These are phyloP conservation scores for Erebia epiphron DNA, from an alignment of 2,888 invertebrate genomes.

Conservation along the genomic window DNA sequence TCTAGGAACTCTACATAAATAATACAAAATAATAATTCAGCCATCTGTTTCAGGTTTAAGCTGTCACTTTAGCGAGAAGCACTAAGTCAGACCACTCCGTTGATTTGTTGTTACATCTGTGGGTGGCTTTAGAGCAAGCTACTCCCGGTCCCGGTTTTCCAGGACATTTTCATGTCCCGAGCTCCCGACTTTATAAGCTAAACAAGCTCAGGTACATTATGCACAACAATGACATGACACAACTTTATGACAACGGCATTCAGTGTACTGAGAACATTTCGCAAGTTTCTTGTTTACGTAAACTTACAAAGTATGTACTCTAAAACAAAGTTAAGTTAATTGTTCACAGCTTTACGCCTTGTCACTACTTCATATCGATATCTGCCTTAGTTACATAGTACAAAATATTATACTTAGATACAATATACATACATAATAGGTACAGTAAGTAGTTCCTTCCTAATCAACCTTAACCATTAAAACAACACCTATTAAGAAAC, in stretches of 20 bases:
- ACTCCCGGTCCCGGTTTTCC: conserved; percentile 2
- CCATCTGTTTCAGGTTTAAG: too few relatives aligned
- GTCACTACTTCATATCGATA: neutral
- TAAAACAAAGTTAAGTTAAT: neutral
- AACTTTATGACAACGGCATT: conserved; percentile 11
- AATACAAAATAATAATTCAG: too few relatives aligned
- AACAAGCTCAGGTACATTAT: conserved; percentile 17
- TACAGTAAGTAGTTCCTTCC: too few relatives aligned
- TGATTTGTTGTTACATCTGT: neutral
- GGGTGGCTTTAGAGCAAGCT: conserved; percentile 2
- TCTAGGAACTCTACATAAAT: too few relatives aligned
- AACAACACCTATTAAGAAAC: too few relatives aligned
- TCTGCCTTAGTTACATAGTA: too few relatives aligned
- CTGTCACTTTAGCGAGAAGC: too few relatives aligned
- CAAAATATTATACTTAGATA: too few relatives aligned
- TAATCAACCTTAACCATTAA: too few relatives aligned
- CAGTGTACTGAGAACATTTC: neutral
- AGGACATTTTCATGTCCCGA: conserved; percentile 1
- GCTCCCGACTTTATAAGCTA: conserved; percentile 6
- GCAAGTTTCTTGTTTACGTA: neutral
- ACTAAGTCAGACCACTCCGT: neutral
- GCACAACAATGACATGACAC: conserved; percentile 8
- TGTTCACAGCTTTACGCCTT: neutral
- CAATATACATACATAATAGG: too few relatives aligned
- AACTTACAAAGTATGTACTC: neutral